Conservation (phyloP, 1,140 invertebrate genomes). For the Callitettix versicolor region DNA sequence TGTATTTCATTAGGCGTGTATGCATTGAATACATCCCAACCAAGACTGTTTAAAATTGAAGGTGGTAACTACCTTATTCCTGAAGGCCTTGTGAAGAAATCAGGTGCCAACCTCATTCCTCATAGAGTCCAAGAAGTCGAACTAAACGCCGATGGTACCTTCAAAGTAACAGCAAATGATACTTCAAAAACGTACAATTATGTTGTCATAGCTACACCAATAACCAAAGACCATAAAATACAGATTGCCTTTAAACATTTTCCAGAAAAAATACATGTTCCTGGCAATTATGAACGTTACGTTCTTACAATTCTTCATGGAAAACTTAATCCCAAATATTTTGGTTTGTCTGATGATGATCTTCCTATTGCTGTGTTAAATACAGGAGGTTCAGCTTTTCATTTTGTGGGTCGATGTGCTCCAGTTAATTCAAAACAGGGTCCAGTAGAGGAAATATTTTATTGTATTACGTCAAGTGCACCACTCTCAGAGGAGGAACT, state of each 20-base stretch:
- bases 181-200: conserved; percentile 38
- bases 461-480: conserved; percentile 47
- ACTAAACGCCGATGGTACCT: background rate
- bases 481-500: conserved; percentile 36
- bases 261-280: conserved; percentile 13
- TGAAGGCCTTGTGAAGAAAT: conserved; percentile 33
- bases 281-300: conserved; percentile 40
- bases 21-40: conserved; percentile 41
- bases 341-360: conserved; percentile 31
- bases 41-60: conserved; percentile 45
- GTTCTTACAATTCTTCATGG: conserved; percentile 47
- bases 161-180: background rate
- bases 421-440: conserved; percentile 31
- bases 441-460: conserved; percentile 32
- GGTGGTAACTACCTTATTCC: conserved; percentile 48
- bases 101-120: conserved; percentile 35
- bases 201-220: conserved; percentile 47
- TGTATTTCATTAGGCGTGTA: conserved; percentile 32
- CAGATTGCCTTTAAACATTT: conserved; percentile 32
- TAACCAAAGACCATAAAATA: conserved; percentile 34
- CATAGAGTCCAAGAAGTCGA: conserved; percentile 21
- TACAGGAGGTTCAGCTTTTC: conserved; percentile 33
- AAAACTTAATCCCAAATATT: conserved; percentile 36
- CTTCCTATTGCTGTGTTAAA: conserved; percentile 37
- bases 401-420: conserved; percentile 31